Evolutionary conservation across 2,797 vertebrate genomes (phyloP), one percentile per base, ranked within the genome.

Genomic region (Poeciliopsis presidionis): DNA sequence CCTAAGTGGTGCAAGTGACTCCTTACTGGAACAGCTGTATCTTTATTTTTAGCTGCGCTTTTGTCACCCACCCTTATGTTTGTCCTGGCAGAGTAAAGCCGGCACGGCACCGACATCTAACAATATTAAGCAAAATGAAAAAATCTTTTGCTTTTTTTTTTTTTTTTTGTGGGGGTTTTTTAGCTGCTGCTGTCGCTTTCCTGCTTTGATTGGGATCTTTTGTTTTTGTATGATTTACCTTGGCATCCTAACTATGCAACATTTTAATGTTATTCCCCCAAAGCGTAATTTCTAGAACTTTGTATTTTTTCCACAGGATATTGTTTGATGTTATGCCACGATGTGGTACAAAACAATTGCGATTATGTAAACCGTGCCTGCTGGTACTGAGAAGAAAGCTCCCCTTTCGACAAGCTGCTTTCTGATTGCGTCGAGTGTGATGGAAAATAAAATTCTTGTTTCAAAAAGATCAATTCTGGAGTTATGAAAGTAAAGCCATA

Each of bases 51-150:
- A 77, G 74, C 73, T 73, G 43, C 5, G 25, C n/a, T 6, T 49
- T 45, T 36, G 28, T 28, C 39, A 46, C 11, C n/a, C 79, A 73
- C 65, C 45, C 43, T 75, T 73, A 59, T 18, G 57, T 90, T 86
- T 79, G 16, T 75, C 39, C 75, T 11, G 46, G 76, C 39, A 22
- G 39, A 2, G 33, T 76, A 51, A 55, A 41, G 18, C 18, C 11
- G 14, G 30, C 30, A 28, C 45, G 6, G 1, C 36, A 59, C 33
- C 13, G 11, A 16, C 14, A 49, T 25, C 43, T 55, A n/a, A 25
- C 36, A 20, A 14, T 67, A 18, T 49, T 4, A 76, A 28, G 28
- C 49, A 18, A 30, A 43, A 25, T 25, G n/a, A 72, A 61, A 20
- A 18, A 9, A 33, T 61, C 18, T 39, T 18, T 36, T 1, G 3